These are phyloP conservation scores for Tamandua tetradactyla DNA, from an alignment of 2,797 vertebrate genomes.

Conservation along the genomic window DNA sequence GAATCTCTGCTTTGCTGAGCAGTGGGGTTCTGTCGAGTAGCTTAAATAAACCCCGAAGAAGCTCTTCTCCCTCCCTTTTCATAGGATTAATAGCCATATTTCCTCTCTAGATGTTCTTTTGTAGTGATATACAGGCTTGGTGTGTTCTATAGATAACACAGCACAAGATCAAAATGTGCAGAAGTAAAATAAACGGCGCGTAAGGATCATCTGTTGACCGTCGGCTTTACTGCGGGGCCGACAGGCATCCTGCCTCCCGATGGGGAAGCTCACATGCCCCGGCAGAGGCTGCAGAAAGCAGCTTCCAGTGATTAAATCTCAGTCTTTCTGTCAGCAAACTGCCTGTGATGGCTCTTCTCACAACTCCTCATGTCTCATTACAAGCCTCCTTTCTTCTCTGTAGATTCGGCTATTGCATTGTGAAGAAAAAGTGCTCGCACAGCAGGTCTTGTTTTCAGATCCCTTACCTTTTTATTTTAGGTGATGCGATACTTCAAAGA, in stretches of 20 bases:
- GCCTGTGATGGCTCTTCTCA: slow-evolving; percentile 84
- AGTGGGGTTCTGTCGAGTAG: slow-evolving; percentile 40
- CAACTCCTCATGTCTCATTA: slow-evolving; percentile 83
- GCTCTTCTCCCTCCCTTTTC: neutral
- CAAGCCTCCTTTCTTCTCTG: slow-evolving; percentile 73
- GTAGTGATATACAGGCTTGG: slow-evolving; percentile 63
- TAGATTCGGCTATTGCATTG: slow-evolving; percentile 55
- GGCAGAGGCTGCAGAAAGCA: slow-evolving; percentile 77
- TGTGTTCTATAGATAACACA: slow-evolving; percentile 75
- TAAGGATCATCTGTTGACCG: slow-evolving; percentile 80
- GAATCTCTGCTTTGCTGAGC: slow-evolving; percentile 45
- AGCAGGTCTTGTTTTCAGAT: slow-evolving; percentile 65
- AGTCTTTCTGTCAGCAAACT: slow-evolving; percentile 83
- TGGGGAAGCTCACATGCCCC: slow-evolving; percentile 65
- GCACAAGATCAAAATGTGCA: slow-evolving; percentile 68
- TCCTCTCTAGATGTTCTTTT: slow-evolving; percentile 44
- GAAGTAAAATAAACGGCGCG: slow-evolving; percentile 80
- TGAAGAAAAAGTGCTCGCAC: slow-evolving; percentile 53
- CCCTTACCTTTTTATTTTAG: slow-evolving; percentile 66
- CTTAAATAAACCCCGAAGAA: neutral
- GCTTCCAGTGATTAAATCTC: slow-evolving; percentile 84
- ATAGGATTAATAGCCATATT: slow-evolving; percentile 49
- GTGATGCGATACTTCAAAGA: slow-evolving; percentile 73
- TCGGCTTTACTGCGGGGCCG: slow-evolving; percentile 75
- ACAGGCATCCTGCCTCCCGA: slow-evolving; percentile 79